Evolutionary conservation across 2,888 invertebrate genomes (phyloP).

Genomic region (Sinopyrophorus schimmeli): DNA sequence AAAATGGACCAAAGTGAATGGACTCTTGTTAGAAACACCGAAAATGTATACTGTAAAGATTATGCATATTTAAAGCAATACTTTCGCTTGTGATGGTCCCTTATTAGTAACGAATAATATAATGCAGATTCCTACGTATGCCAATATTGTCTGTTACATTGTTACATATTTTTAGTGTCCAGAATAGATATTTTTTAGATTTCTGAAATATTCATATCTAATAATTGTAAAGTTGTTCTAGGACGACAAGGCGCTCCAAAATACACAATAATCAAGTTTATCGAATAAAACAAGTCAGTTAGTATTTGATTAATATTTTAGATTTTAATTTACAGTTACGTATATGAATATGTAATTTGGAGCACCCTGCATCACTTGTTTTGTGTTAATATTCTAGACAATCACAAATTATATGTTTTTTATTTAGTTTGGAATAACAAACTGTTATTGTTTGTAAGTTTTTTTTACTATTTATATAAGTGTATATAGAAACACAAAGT

Average conservation of each 20-base stretch:
- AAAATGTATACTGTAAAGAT: conserved; percentile 28
- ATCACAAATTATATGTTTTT: conserved; percentile 26
- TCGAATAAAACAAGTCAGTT: too few relatives aligned
- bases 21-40: conserved; percentile 36
- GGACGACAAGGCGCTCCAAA: conserved; percentile 16
- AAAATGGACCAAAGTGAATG: conserved; percentile 54
- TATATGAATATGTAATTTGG: conserved; percentile 8
- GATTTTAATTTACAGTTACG: neutral
- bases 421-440: conserved; percentile 9
- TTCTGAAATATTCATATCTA: conserved; percentile 23
- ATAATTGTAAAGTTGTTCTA: conserved; percentile 20
- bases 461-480: conserved; percentile 27
- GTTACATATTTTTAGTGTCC: conserved; percentile 26
- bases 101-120: conserved; percentile 43
- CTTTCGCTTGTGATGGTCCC: conserved; percentile 54
- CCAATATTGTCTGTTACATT: conserved; percentile 31
- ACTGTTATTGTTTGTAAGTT: conserved; percentile 27
- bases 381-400: conserved; percentile 30
- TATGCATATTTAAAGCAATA: conserved; percentile 55
- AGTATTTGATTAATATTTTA: neutral
- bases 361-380: conserved; percentile 16
- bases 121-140: conserved; percentile 33
- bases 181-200: conserved; percentile 27
- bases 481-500: conserved; percentile 24
- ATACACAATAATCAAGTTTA: neutral